Base-by-base conservation (phyloP, 1,140 invertebrate species). In the Anastatus disparis region DNA sequence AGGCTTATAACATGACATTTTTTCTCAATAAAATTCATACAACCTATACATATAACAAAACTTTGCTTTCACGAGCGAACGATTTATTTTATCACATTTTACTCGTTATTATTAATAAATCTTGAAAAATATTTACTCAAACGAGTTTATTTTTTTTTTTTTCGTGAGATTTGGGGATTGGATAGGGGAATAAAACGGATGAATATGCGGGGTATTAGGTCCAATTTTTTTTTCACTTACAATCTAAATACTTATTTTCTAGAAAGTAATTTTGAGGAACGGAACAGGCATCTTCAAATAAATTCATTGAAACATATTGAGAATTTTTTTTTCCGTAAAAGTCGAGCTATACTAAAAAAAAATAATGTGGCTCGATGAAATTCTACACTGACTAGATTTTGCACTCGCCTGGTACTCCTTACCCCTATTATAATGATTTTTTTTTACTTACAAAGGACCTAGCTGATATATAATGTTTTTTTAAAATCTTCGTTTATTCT, bases 381-480 rank as follows among this genome's bases (percentile, higher is more conserved):
- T 52, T 42, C 13, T 29, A 72, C 22, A 44, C 56, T 78, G 76
- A 79, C 74, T 79, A 79, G 79, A 78, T 73, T 76, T 42, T 72
- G 76, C 75, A 80, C 75, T 74, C 75, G 71, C 74, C 68, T 73
- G 70, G 50, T 64, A 58, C 56, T 15, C 22, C n/a, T n/a, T n/a
- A n/a, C n/a, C n/a, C n/a, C n/a, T n/a, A 48, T 12, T 10, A 10
- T 48, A 10, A 48, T 8, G 46, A 48, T 48, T 48, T n/a, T n/a
- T n/a, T 24, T 24, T 24, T 22, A 20, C 2, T 48, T 48, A 48
- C n/a, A 24, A 40, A 44, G 48, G 44, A 71, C 29, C 65, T 67
- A 75, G 62, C 42, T 67, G 52, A 65, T 74, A 76, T 3, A 55
- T 31, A 15, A 53, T n/a, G n/a, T n/a, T n/a, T n/a, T n/a, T n/a